Conservation (phyloP, 2,113 vertebrate species). For the Burhinus bistriatus region DNA sequence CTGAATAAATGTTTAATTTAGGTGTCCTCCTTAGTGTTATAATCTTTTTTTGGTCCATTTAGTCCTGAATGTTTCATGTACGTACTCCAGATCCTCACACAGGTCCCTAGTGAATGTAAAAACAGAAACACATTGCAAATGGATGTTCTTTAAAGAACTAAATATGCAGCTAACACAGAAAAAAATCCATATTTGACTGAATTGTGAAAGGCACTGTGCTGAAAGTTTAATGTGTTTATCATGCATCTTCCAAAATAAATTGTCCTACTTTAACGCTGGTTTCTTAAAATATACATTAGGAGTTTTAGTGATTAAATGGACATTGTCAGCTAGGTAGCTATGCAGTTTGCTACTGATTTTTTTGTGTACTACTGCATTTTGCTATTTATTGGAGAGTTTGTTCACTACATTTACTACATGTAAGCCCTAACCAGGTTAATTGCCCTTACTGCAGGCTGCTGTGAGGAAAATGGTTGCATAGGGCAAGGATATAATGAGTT, state of each 20-base stretch:
- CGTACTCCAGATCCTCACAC: conserved; percentile 31
- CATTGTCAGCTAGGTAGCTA: background rate
- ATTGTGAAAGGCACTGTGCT: background rate
- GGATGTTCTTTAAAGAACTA: conserved; percentile 48
- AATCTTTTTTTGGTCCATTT: conserved; percentile 60
- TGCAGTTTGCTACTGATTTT: background rate
- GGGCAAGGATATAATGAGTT: background rate
- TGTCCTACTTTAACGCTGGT: conserved; percentile 29
- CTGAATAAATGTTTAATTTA: conserved; percentile 67
- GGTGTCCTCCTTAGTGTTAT: conserved; percentile 55
- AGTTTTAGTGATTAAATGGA: conserved; percentile 16
- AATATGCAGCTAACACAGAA: background rate
- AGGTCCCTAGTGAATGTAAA: conserved; percentile 23
- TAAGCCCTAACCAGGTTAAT: background rate
- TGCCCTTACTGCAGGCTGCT: background rate
- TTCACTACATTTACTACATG: background rate
- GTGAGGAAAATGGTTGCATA: background rate
- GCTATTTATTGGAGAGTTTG: background rate
- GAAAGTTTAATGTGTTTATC: conserved; percentile 61
- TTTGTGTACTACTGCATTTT: background rate
- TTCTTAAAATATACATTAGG: conserved; percentile 48
- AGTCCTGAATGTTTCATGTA: conserved; percentile 60
- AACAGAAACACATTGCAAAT: conserved; percentile 24
- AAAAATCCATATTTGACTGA: conserved; percentile 5
- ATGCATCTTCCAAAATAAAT: conserved; percentile 42